A percentile compares a stretch with the other conserved stretches of the same genome.
phyloP scores from a whole-genome alignment of 2,113 vertebrate genomes.

The Erinaceus europaeus region DNA sequence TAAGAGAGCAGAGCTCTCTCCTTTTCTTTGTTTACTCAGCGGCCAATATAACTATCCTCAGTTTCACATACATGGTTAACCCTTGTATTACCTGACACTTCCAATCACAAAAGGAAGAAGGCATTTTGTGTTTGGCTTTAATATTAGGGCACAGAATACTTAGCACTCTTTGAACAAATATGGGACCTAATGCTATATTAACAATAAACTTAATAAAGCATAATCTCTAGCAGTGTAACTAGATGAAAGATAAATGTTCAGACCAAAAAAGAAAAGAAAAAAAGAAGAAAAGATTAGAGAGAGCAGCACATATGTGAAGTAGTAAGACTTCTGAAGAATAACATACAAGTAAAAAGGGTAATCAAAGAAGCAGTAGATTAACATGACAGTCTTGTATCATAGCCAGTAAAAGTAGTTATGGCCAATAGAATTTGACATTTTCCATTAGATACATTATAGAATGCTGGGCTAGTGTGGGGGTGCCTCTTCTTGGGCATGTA shows the following conservation, averaged over 20 bases:
- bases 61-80: constrained; percentile 51
- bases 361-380: too few relatives aligned
- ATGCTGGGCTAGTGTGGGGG: too few relatives aligned
- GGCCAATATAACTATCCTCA: constrained; percentile 33
- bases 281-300: background rate
- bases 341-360: background rate
- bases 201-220: background rate
- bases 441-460: too few relatives aligned
- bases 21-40: constrained; percentile 68
- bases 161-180: background rate
- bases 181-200: background rate
- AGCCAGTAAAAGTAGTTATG: too few relatives aligned
- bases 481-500: too few relatives aligned
- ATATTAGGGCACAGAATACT: background rate
- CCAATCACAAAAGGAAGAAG: background rate
- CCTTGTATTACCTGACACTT: background rate
- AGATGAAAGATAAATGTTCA: background rate
- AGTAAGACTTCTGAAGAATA: background rate
- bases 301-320: background rate
- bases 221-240: background rate
- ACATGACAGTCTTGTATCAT: too few relatives aligned
- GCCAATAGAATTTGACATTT: too few relatives aligned
- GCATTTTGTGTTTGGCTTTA: background rate
- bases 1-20: constrained; percentile 63
- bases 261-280: background rate